Evolutionary conservation across 2,113 vertebrate species (phyloP), one percentile per base, ranked within the genome.

Genomic region (Bujurquina vittata): DNA sequence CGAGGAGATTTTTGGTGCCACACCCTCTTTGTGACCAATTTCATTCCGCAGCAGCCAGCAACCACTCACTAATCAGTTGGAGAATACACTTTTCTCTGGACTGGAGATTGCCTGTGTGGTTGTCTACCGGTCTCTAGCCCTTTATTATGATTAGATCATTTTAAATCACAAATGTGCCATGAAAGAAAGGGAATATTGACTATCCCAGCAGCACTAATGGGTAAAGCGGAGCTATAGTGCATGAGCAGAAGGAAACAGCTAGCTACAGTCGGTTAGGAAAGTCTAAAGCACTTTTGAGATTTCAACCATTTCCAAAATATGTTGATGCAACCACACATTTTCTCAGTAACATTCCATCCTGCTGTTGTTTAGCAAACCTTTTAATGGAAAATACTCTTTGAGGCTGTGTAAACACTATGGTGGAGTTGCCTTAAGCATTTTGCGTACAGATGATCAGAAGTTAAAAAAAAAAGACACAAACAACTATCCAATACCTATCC

Each of bases 401-500:
- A 23, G 15, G 29, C 6, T 73, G 17, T 57, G 35, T 20, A 7
- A 46, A 79, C 61, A 74, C 11, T 23, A 35, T 3, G 0, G 58
- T 60, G 18, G 31, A 43, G 26, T 12, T 77, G 46, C 20, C 26
- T 31, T 20, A 23, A 23, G 7, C 20, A 9, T 77, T 63, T 65
- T 78, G 58, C 35, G 65, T 60, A 33, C 61, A 78, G 15, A 74
- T 81, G 55, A 72, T 75, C 57, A 56, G 35, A 69, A 74, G 15
- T 26, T 58, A 84, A 60, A 83, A 52, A 59, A 74, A 60, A 82
- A 40, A 33, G 6, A 33, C 52, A 69, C 49, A 80, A 4, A 57
- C 29, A 81, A 77, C 75, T 49, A 72, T 80, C 7, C 49, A 26
- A 26, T 72, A 69, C 61, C 78, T 57, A 80, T 65, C 58, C 56